phyloP scores from a whole-genome alignment of 2,888 invertebrate species.

The Pseudoips prasinana region DNA sequence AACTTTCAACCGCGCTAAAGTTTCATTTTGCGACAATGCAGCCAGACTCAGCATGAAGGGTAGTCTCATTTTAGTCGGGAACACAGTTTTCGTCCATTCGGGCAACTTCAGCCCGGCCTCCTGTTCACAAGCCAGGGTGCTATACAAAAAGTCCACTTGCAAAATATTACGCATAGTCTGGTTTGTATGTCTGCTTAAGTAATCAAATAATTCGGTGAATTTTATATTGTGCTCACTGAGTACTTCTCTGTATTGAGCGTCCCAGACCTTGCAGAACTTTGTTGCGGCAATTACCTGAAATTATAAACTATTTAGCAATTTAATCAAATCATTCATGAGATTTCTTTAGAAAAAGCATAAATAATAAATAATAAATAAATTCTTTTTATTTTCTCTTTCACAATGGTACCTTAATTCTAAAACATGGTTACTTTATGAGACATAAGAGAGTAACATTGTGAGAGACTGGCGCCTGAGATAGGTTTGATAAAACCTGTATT shows the following conservation, averaged over 20 bases:
- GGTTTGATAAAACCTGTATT: too few species aligned
- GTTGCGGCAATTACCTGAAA: constrained; percentile 67
- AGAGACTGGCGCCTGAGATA: too few species aligned
- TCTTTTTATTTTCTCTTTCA: too few species aligned
- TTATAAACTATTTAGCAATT: too few species aligned
- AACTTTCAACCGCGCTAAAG: constrained; percentile 87
- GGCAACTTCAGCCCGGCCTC: constrained; percentile 87
- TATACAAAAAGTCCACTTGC: constrained; percentile 87
- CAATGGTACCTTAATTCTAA: too few species aligned
- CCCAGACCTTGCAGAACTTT: constrained; percentile 62
- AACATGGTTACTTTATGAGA: too few species aligned
- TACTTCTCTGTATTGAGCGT: constrained; percentile 72
- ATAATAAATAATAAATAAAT: too few species aligned
- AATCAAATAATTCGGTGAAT: constrained; percentile 84
- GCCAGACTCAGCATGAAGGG: constrained; percentile 87
- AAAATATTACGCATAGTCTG: constrained; percentile 78
- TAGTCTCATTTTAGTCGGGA: constrained; percentile 84
- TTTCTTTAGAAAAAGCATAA: too few species aligned
- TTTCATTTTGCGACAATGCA: constrained; percentile 85
- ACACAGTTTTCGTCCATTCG: constrained; percentile 87
- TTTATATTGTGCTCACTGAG: constrained; percentile 67
- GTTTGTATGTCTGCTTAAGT: constrained; percentile 79
- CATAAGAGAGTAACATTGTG: too few species aligned
- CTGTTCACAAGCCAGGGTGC: constrained; percentile 84
- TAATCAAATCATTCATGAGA: too few species aligned